phyloP scores from a whole-genome alignment of 2,888 invertebrate genomes.

The Sisyra nigra region DNA sequence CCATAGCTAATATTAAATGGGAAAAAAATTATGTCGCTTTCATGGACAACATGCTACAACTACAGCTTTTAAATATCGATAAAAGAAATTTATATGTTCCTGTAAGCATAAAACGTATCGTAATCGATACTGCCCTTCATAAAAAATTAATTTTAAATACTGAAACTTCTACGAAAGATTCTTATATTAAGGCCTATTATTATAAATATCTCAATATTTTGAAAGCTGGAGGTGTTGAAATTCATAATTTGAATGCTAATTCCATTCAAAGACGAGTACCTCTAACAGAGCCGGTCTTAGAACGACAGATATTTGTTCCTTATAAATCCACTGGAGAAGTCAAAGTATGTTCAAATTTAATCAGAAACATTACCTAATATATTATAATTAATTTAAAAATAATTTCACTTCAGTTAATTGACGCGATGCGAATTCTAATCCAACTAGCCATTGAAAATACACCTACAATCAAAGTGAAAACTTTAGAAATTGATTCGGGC shows the following conservation, averaged over 20 bases:
- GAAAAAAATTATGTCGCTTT: constrained; percentile 69
- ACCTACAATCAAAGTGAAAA: constrained; percentile 41
- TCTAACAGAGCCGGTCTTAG: constrained; percentile 58
- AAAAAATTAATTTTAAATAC: neutral
- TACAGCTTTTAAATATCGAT: constrained; percentile 49
- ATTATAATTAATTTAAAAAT: no score
- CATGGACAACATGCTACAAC: constrained; percentile 79
- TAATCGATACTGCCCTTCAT: constrained; percentile 29
- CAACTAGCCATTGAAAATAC: constrained; percentile 62
- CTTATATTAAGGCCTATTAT: constrained; percentile 21
- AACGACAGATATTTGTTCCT: constrained; percentile 57
- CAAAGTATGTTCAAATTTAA: no score
- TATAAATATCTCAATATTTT: constrained; percentile 25
- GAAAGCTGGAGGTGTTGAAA: constrained; percentile 59
- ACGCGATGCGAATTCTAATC: constrained; percentile 38
- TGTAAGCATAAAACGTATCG: constrained; percentile 35
- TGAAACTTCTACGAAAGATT: constrained; percentile 4
- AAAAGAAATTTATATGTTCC: constrained; percentile 57
- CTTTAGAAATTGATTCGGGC: constrained; percentile 22
- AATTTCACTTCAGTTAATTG: neutral
- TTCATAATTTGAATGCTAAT: constrained; percentile 60
- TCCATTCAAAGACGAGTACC: constrained; percentile 52
- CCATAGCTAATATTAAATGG: constrained; percentile 18
- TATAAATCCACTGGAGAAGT: constrained; percentile 24
- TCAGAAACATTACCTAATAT: no score